Conservation (phyloP, 2,113 vertebrate genomes). For the Alectura lathami region DNA sequence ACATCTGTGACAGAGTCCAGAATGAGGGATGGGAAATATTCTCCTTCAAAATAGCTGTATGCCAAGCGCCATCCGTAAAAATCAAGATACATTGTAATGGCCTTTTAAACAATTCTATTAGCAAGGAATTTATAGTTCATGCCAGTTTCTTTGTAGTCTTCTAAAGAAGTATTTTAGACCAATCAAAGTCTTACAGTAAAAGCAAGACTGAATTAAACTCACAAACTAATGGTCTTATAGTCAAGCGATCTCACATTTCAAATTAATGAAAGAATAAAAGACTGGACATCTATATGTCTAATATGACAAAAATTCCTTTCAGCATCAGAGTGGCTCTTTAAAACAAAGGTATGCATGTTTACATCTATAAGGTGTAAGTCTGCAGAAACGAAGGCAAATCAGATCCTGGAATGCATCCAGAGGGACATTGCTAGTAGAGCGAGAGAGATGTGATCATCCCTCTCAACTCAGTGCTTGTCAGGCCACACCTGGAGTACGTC, state of each 20-base stretch:
- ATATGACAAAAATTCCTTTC: neutral
- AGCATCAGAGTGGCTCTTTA: neutral
- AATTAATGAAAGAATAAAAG: slow-evolving; percentile 11
- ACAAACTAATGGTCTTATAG: neutral
- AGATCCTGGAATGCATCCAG: too few relatives aligned
- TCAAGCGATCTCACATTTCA: neutral
- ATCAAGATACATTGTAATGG: neutral
- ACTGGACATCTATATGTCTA: neutral
- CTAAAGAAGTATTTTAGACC: neutral
- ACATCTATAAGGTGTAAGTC: neutral
- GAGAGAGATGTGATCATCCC: too few relatives aligned
- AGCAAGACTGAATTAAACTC: neutral
- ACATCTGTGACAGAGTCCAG: neutral
- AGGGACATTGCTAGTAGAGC: too few relatives aligned
- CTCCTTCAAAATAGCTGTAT: neutral
- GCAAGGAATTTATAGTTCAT: neutral
- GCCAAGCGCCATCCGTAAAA: rapidly evolving
- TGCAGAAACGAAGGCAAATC: too few relatives aligned
- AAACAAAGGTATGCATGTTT: neutral
- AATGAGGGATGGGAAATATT: neutral
- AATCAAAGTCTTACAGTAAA: neutral
- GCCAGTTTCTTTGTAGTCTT: neutral
- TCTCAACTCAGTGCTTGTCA: neutral
- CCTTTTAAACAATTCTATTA: neutral
- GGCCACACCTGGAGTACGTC: neutral